phyloP scores from a whole-genome alignment of 2,797 vertebrate genomes.

The Pseudotriccus pelzelni region DNA sequence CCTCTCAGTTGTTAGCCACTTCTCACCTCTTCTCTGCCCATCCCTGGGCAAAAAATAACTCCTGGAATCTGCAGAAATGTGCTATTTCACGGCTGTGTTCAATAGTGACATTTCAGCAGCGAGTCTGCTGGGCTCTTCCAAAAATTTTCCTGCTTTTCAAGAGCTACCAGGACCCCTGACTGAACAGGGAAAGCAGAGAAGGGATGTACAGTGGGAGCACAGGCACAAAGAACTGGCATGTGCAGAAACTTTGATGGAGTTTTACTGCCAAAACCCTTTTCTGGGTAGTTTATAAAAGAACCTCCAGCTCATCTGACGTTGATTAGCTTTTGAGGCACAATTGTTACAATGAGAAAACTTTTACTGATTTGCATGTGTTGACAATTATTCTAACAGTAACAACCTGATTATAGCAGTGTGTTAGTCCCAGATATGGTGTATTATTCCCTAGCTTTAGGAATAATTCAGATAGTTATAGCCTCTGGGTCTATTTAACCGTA shows the following conservation, averaged over 20 bases:
- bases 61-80: not conserved
- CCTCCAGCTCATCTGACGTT: not conserved
- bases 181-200: not conserved
- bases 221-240: not conserved
- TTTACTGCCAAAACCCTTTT: constrained; percentile 26
- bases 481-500: constrained; percentile 52
- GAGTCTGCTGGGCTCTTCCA: not conserved
- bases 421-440: constrained; percentile 54
- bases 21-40: not conserved
- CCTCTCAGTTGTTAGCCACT: not conserved
- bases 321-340: constrained; percentile 53
- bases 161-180: not conserved
- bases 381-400: constrained; percentile 41
- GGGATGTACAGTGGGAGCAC: not conserved
- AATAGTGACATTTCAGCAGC: not conserved
- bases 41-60: not conserved
- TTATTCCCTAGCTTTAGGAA: constrained; percentile 56
- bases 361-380: constrained; percentile 34
- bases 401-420: constrained; percentile 30
- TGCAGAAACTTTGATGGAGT: constrained; percentile 17
- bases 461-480: constrained; percentile 30
- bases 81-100: not conserved
- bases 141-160: not conserved
- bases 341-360: constrained; percentile 7
- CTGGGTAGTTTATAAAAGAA: not conserved